Evolutionary conservation across 1,140 invertebrate species (phyloP).

Genomic region (Brachionus koreanus): DNA sequence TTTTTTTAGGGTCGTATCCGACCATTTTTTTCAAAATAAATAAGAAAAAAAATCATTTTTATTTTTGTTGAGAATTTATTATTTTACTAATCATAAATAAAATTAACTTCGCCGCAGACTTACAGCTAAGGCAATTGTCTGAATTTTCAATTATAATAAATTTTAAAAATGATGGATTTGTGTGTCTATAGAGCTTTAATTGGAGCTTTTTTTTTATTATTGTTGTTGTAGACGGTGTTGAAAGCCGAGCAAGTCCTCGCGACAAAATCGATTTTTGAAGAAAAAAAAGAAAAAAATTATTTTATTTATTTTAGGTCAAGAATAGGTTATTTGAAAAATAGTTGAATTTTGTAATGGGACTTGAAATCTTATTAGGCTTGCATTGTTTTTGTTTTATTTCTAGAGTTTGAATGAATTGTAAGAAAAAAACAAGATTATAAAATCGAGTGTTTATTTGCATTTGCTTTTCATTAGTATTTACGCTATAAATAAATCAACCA

Average conservation of each 20-base stretch:
- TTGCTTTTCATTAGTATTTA: neutral
- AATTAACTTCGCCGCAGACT: neutral
- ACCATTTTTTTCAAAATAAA: slow-evolving; percentile 1
- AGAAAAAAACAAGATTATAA: neutral
- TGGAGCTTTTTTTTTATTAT: neutral
- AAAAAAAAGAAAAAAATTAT: neutral
- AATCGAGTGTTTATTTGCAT: neutral
- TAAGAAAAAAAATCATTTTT: no score
- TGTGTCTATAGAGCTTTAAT: neutral
- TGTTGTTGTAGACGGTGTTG: neutral
- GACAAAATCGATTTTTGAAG: slow-evolving; percentile 12
- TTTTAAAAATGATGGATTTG: neutral
- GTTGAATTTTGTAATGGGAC: neutral
- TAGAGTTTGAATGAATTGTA: neutral
- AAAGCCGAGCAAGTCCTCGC: neutral
- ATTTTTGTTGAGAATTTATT: neutral
- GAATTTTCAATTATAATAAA: neutral
- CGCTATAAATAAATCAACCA: neutral
- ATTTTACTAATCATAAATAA: neutral
- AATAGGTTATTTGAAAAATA: neutral
- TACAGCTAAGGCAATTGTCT: slow-evolving; percentile 5
- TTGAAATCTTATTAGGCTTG: neutral
- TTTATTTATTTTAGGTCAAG: slow-evolving; percentile 8
- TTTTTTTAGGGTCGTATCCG: slow-evolving; percentile 44
- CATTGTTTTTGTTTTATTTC: neutral